Evolutionary conservation across 2,888 invertebrate genomes (phyloP).

Genomic region (Euphydryas editha): DNA sequence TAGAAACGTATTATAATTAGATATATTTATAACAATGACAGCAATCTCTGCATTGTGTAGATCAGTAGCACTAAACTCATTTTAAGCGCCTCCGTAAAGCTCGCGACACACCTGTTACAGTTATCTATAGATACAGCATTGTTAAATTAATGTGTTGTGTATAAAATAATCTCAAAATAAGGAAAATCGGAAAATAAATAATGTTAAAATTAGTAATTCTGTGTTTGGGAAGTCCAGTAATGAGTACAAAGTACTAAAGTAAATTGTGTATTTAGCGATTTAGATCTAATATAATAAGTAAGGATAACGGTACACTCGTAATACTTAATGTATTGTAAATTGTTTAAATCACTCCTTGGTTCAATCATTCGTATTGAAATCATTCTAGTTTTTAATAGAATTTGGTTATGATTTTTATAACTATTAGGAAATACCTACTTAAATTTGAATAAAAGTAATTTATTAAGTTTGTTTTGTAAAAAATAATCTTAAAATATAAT

Average conservation of each 20-base stretch:
- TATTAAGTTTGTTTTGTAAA: too few relatives aligned
- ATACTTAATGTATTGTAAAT: conserved; percentile 16
- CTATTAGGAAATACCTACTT: too few relatives aligned
- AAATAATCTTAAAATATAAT: too few relatives aligned
- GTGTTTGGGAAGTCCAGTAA: conserved; percentile 37
- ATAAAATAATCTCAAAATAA: not conserved
- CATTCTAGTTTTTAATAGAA: too few relatives aligned
- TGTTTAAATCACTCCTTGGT: conserved; percentile 19
- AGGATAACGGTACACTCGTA: conserved; percentile 29
- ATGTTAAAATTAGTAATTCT: conserved; percentile 11
- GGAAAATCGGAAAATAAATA: conserved; percentile 19
- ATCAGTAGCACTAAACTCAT: conserved; percentile 32
- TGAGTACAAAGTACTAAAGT: conserved; percentile 25
- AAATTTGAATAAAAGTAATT: too few relatives aligned
- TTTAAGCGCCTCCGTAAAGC: conserved; percentile 30
- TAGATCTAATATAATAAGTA: conserved; percentile 23
- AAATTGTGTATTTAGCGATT: conserved; percentile 34
- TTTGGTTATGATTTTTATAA: too few relatives aligned
- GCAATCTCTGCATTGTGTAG: conserved; percentile 32
- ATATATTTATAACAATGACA: conserved; percentile 13
- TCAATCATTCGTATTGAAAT: not conserved
- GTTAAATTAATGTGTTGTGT: not conserved
- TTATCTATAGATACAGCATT: not conserved
- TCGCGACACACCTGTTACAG: conserved; percentile 7
- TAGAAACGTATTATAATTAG: conserved; percentile 12